phyloP scores from a whole-genome alignment of 2,797 vertebrate species.

The Chaetophractus vellerosus region DNA sequence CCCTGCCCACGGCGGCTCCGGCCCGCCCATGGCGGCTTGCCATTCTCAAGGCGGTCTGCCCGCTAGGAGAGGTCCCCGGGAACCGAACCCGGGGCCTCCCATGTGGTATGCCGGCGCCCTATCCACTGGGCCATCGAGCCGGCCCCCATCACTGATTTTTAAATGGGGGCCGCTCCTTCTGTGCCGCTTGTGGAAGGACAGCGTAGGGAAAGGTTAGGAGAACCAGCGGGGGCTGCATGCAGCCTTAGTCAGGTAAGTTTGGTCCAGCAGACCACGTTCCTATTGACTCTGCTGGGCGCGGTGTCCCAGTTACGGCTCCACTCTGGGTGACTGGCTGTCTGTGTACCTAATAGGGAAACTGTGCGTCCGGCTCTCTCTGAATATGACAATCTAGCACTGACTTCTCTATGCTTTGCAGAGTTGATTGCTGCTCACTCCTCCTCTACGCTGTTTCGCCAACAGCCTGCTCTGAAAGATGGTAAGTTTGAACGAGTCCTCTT shows the following conservation, averaged over 20 bases:
- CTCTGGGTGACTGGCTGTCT: background rate
- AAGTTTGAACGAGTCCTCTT: background rate
- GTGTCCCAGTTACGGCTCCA: background rate
- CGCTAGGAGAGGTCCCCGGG: no score
- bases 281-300: background rate
- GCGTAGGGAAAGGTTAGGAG: background rate
- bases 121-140: no score
- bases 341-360: background rate
- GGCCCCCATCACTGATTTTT: background rate
- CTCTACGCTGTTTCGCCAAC: background rate
- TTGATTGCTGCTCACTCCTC: background rate
- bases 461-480: background rate
- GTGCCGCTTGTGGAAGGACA: background rate
- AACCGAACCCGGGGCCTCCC: no score
- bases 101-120: no score
- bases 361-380: background rate
- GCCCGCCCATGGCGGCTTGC: no score
- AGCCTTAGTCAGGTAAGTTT: background rate
- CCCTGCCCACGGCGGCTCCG: no score
- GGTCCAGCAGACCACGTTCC: background rate
- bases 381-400: background rate
- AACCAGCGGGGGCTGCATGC: background rate
- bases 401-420: background rate
- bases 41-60: no score
- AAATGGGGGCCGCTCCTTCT: background rate